Evolutionary conservation across 1,140 invertebrate genomes (phyloP).

Genomic region (Phymastichus coffea): DNA sequence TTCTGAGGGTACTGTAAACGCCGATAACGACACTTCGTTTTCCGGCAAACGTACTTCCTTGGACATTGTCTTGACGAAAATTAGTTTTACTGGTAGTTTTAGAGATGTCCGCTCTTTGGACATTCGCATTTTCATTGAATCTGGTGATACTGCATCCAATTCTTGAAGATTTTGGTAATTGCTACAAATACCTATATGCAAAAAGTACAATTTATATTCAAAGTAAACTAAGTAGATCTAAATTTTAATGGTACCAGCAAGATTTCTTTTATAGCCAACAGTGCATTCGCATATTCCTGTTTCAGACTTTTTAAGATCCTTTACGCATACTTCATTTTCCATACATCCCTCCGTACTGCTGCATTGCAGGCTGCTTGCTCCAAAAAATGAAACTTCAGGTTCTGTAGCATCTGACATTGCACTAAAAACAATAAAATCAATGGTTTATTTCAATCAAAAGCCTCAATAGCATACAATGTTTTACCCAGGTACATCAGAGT

Average conservation of each 20-base stretch:
- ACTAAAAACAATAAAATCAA: slow-evolving; percentile 33
- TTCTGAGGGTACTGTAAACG: slow-evolving; percentile 72
- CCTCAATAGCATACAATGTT: background rate
- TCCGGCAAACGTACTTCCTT: slow-evolving; percentile 62
- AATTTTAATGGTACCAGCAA: slow-evolving; percentile 52
- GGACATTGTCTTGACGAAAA: slow-evolving; percentile 77
- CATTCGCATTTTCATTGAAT: slow-evolving; percentile 38
- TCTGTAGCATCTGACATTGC: slow-evolving; percentile 53
- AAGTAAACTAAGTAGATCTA: too few species aligned
- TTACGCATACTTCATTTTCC: slow-evolving; percentile 67
- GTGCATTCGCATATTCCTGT: slow-evolving; percentile 71
- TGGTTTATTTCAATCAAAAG: too few species aligned
- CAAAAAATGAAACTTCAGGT: slow-evolving; percentile 42
- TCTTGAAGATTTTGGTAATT: slow-evolving; percentile 33
- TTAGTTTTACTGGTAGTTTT: slow-evolving; percentile 60
- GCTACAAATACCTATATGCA: slow-evolving; percentile 36
- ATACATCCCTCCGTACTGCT: slow-evolving; percentile 56
- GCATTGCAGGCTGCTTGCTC: slow-evolving; percentile 51
- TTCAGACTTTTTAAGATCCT: slow-evolving; percentile 56
- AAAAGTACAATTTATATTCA: slow-evolving; percentile 29
- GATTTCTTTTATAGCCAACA: slow-evolving; percentile 59
- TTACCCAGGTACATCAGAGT: background rate
- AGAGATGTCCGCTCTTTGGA: slow-evolving; percentile 45
- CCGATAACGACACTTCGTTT: slow-evolving; percentile 68
- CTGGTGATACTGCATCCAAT: slow-evolving; percentile 41